Conservation (phyloP, 30 jellyfish, hydroid and myxozoan species). For the Euphysa ruthae region DNA sequence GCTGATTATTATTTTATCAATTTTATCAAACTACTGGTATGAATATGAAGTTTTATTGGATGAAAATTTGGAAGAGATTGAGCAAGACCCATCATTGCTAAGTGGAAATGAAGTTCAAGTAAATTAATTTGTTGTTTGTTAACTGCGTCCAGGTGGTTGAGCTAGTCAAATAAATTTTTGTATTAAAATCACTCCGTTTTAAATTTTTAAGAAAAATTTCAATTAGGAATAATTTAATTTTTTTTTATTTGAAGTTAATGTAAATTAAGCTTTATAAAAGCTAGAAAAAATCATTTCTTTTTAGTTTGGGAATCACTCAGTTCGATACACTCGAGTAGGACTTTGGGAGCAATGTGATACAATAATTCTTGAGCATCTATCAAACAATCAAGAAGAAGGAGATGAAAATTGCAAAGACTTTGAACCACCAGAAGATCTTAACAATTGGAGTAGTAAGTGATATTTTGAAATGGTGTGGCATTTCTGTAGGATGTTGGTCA, state of each 20-base stretch:
- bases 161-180: no score
- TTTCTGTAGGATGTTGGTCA: no score
- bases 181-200: no score
- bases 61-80: constrained; percentile 1
- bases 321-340: constrained; percentile 1
- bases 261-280: no score
- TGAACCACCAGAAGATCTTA: not conserved
- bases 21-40: constrained; percentile 83
- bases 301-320: not conserved
- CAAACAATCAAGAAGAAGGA: not conserved
- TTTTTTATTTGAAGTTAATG: no score
- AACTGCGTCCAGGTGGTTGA: no score
- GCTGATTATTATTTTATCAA: constrained; percentile 52
- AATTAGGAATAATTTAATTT: not conserved
- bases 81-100: constrained; percentile 7
- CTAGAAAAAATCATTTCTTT: no score
- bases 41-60: constrained; percentile 43
- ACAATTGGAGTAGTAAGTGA: constrained; percentile 13
- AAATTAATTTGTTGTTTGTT: no score
- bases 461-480: not conserved
- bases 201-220: no score
- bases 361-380: not conserved
- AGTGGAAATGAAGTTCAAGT: no score
- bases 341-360: constrained; percentile 26
- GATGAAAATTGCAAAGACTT: constrained; percentile 12